These are phyloP conservation scores for Heliconius hermathena DNA, from an alignment of 1,140 invertebrate genomes.

Conservation along the genomic window DNA sequence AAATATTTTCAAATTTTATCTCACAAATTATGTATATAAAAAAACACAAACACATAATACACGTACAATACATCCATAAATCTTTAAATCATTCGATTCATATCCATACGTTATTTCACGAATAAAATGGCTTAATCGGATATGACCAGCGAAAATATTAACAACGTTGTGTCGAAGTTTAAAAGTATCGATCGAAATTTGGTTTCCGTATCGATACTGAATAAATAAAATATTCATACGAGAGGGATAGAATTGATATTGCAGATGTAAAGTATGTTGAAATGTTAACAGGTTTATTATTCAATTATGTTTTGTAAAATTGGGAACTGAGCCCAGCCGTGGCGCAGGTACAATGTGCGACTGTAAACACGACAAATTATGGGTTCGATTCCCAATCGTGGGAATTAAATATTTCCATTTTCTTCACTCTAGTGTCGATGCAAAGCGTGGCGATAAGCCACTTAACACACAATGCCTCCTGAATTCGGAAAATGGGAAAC, in stretches of 20 bases:
- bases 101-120: neutral
- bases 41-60: no score
- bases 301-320: neutral
- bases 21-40: no score
- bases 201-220: conserved; percentile 1
- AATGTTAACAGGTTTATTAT: neutral
- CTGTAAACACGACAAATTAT: no score
- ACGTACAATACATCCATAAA: neutral
- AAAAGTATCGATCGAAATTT: conserved; percentile 4
- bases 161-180: conserved; percentile 1
- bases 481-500: no score
- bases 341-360: no score
- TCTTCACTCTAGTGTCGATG: no score
- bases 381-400: no score
- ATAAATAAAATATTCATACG: neutral
- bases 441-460: no score
- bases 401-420: no score
- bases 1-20: no score
- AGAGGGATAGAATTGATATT: neutral
- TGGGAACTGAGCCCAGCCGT: neutral
- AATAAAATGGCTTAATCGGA: conserved; percentile 7
- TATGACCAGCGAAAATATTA: conserved; percentile 5
- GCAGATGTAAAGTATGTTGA: neutral
- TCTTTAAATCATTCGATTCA: conserved; percentile 2
- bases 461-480: no score